Percentiles rank a stretch among this genome's conserved stretches.
Evolutionary conservation across 2,797 vertebrate genomes (phyloP).

Genomic region (Gorsachius magnificus): DNA sequence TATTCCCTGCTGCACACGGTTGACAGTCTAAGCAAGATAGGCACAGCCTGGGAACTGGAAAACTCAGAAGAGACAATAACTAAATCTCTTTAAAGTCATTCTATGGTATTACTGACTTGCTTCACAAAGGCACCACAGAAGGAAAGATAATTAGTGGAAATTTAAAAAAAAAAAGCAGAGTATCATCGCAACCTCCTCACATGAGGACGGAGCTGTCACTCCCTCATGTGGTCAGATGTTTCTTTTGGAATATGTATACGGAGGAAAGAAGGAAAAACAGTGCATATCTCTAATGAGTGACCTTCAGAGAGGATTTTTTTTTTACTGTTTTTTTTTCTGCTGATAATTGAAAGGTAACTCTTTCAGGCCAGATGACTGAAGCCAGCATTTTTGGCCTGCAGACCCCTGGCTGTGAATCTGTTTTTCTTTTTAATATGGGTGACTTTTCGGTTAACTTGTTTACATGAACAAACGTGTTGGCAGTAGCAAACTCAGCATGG

Average conservation of each 20-base stretch:
- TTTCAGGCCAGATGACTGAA: background rate
- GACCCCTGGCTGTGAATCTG: background rate
- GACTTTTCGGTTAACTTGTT: slow-evolving; percentile 1
- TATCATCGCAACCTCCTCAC: background rate
- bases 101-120: background rate
- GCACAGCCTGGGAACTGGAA: background rate
- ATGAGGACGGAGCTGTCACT: background rate
- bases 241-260: background rate
- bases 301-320: background rate
- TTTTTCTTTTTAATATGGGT: background rate
- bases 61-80: background rate
- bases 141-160: background rate
- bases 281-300: background rate
- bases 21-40: background rate
- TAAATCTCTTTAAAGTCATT: background rate
- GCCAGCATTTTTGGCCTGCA: background rate
- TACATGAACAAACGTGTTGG: background rate
- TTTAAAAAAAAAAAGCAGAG: background rate
- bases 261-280: background rate
- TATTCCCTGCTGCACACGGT: background rate
- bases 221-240: background rate
- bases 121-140: background rate
- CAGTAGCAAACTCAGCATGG: background rate
- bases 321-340: background rate
- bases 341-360: background rate